Conservation (phyloP, 2,113 vertebrate genomes). For the Tapirus terrestris region DNA sequence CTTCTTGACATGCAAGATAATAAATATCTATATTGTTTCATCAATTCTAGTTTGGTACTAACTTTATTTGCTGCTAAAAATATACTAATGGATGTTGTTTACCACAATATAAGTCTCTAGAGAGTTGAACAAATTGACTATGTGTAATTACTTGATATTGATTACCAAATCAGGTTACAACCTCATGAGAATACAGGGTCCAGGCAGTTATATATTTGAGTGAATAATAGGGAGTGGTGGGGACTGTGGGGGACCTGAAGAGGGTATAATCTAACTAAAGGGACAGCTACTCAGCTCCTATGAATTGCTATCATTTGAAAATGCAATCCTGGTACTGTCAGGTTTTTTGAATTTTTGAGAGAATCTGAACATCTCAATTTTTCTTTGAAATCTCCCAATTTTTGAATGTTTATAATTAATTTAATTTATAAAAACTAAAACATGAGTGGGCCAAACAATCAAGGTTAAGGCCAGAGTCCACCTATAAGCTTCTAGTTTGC, state of each 20-base stretch:
- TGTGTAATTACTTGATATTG: not conserved
- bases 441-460: not conserved
- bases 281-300: not conserved
- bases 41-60: not conserved
- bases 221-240: not conserved
- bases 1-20: not conserved
- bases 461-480: not conserved
- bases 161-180: not conserved
- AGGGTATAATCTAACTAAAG: not conserved
- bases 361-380: not conserved
- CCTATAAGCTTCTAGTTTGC: not conserved
- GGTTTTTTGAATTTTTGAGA: not conserved
- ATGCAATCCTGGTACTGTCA: not conserved
- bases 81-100: not conserved
- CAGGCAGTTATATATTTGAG: not conserved
- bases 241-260: not conserved
- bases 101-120: not conserved
- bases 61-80: slow-evolving; percentile 51
- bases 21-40: slow-evolving; percentile 10
- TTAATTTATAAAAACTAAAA: not conserved
- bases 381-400: not conserved
- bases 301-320: not conserved
- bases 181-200: not conserved
- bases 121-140: not conserved
- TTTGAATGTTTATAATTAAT: not conserved